These are phyloP conservation scores for Calyptommatus sinebrachiatus DNA, from an alignment of 2,113 vertebrate species.

Conservation along the genomic window DNA sequence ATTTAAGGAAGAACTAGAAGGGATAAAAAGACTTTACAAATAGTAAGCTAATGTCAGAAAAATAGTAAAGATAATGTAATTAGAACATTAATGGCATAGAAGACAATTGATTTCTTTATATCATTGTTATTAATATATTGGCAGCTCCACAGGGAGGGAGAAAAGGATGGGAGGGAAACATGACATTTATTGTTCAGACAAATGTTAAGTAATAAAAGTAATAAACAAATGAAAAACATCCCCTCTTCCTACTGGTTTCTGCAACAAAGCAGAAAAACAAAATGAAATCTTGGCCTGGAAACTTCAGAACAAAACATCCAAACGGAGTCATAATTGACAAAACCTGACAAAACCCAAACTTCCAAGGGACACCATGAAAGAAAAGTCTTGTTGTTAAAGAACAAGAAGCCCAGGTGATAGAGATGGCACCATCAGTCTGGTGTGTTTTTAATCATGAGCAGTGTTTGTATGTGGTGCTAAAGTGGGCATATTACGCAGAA, in stretches of 20 bases:
- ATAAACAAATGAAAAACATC: background rate
- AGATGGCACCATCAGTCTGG: constrained; percentile 13
- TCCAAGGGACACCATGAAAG: background rate
- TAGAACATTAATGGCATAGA: too few relatives aligned
- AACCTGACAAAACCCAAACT: constrained; percentile 32
- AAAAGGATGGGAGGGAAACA: too few relatives aligned
- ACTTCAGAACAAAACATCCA: constrained; percentile 29
- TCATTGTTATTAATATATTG: too few relatives aligned
- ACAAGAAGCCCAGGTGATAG: constrained; percentile 31
- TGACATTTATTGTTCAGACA: too few relatives aligned
- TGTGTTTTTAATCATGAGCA: constrained; percentile 31
- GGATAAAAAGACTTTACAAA: too few relatives aligned
- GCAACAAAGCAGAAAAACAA: constrained; percentile 30
- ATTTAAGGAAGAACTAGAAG: too few relatives aligned
- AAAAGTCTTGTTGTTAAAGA: constrained; percentile 14
- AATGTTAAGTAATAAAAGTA: background rate
- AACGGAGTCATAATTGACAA: constrained; percentile 12
- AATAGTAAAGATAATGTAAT: too few relatives aligned
- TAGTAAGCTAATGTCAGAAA: too few relatives aligned
- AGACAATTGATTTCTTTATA: too few relatives aligned
- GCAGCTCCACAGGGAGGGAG: too few relatives aligned
- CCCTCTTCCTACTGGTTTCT: constrained; percentile 14
- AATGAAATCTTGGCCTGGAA: constrained; percentile 47
- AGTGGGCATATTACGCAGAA: constrained; percentile 17
- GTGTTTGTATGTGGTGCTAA: constrained; percentile 35